phyloP scores from a whole-genome alignment of 2,113 vertebrate genomes.

The Pedetes capensis region DNA sequence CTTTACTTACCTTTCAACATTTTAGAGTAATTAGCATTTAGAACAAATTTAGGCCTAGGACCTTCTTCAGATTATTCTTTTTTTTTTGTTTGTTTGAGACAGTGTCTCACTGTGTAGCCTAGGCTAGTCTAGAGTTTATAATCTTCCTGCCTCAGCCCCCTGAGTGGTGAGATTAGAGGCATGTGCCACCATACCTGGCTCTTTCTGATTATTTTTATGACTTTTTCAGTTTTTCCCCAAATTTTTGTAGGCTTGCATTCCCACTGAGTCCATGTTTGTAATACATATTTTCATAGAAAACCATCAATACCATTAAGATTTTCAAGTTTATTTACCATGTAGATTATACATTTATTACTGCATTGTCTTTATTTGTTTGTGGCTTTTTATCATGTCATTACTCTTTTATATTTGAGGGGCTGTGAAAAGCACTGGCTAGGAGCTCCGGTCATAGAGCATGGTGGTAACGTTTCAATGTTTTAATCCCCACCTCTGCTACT shows the following conservation, averaged over 20 bases:
- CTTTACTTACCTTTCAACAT: slow-evolving; percentile 14
- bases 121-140: not conserved
- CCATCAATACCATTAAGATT: not conserved
- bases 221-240: not conserved
- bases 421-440: not conserved
- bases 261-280: not conserved
- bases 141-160: not conserved
- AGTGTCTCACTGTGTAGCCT: not conserved
- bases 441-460: not conserved
- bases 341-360: not conserved
- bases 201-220: not conserved
- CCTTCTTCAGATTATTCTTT: not conserved
- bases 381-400: not conserved
- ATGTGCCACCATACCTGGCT: not conserved
- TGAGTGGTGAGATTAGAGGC: not conserved
- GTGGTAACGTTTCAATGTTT: not conserved
- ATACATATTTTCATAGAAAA: not conserved
- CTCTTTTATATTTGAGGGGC: not conserved
- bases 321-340: not conserved
- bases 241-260: not conserved
- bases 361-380: not conserved
- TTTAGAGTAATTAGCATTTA: slow-evolving; percentile 23
- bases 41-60: not conserved
- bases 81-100: not conserved
- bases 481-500: too few species aligned